Percentiles rank a stretch among this genome's conserved stretches.
These are phyloP conservation scores for Myotis yumanensis DNA, from an alignment of 2,113 vertebrate genomes.

Conservation along the genomic window DNA sequence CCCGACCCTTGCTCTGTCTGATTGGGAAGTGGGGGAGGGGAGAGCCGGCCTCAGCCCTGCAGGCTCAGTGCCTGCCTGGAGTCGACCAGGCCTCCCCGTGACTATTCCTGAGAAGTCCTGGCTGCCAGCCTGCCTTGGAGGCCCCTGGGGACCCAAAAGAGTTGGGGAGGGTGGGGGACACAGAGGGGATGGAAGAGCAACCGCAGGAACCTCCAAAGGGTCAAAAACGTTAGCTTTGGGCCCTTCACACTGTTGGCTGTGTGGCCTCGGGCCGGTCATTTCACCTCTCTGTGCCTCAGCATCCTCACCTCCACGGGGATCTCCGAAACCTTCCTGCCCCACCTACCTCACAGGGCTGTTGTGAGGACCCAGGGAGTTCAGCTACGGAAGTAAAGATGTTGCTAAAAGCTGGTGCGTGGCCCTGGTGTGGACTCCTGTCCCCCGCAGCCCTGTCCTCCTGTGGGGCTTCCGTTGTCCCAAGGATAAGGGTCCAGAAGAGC, in stretches of 20 bases:
- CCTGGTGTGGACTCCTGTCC: background rate
- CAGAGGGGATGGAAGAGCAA: background rate
- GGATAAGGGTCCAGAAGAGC: background rate
- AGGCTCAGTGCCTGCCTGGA: slow-evolving; percentile 79
- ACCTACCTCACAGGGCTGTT: slow-evolving; percentile 80
- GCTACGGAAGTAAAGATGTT: slow-evolving; percentile 69
- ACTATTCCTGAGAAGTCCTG: slow-evolving; percentile 43
- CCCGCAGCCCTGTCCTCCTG: background rate
- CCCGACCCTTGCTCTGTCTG: slow-evolving; percentile 31
- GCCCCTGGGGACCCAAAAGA: background rate
- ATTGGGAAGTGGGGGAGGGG: background rate
- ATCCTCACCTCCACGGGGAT: slow-evolving; percentile 72
- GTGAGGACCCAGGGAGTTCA: slow-evolving; percentile 68
- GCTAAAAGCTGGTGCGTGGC: slow-evolving; percentile 20
- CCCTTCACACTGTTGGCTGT: slow-evolving; percentile 16
- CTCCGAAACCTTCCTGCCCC: slow-evolving; percentile 65
- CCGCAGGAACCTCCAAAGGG: background rate
- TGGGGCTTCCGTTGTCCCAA: background rate
- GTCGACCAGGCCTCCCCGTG: slow-evolving; percentile 69
- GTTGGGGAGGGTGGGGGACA: slow-evolving; percentile 4
- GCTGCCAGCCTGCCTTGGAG: slow-evolving; percentile 29
- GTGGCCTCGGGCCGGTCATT: slow-evolving; percentile 57
- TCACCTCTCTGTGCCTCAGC: slow-evolving; percentile 77
- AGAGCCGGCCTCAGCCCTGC: background rate
- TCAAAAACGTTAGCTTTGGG: background rate